phyloP scores from a whole-genome alignment of 2,888 invertebrate species.

The Acanthosoma haemorrhoidale region DNA sequence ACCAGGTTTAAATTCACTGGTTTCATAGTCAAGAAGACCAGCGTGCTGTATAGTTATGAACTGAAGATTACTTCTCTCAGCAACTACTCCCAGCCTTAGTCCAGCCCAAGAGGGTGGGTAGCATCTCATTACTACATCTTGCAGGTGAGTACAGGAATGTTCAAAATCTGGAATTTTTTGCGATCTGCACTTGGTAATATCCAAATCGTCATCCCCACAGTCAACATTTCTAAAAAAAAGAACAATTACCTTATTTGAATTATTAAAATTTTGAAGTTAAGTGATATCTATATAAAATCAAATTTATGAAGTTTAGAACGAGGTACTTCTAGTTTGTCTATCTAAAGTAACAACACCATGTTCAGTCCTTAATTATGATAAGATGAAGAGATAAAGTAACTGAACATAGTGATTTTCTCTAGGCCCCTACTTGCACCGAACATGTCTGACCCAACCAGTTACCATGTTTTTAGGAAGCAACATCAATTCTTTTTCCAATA shows the following conservation, averaged over 20 bases:
- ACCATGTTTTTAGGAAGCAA: too few species aligned
- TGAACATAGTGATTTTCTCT: too few species aligned
- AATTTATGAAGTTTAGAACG: too few species aligned
- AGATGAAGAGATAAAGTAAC: too few species aligned
- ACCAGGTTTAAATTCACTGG: conserved; percentile 75
- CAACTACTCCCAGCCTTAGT: conserved; percentile 78
- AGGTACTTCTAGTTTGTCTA: too few species aligned
- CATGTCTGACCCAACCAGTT: too few species aligned
- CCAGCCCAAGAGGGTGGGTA: conserved; percentile 93
- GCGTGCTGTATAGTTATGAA: conserved; percentile 85
- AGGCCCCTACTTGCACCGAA: too few species aligned
- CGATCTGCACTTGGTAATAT: conserved; percentile 79
- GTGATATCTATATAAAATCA: background rate
- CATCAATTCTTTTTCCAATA: too few species aligned
- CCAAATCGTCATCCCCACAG: conserved; percentile 85
- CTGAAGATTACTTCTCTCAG: conserved; percentile 80
- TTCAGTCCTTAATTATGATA: too few species aligned
- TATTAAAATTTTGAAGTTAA: background rate
- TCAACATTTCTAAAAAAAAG: conserved; percentile 65
- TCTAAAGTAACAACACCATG: too few species aligned
- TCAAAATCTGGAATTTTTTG: conserved; percentile 75
- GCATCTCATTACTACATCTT: conserved; percentile 83
- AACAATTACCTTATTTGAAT: background rate
- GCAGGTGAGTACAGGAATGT: conserved; percentile 79
- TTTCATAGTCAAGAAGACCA: conserved; percentile 88